These are phyloP conservation scores for Epinotia bilunana DNA, from an alignment of 2,888 invertebrate genomes.

Conservation along the genomic window DNA sequence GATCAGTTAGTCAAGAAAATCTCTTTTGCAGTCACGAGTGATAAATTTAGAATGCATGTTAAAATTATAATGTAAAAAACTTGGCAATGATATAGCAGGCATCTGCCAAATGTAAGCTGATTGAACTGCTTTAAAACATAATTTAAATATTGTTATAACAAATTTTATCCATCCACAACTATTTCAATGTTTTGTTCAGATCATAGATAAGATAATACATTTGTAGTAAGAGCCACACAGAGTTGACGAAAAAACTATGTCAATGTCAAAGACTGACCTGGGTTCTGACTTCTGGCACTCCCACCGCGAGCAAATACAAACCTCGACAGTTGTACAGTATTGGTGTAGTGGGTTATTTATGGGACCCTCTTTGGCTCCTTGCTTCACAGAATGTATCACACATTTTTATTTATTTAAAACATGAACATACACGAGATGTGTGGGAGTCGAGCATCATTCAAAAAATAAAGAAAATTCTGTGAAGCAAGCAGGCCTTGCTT, in stretches of 20 bases:
- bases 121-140: background rate
- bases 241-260: background rate
- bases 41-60: slow-evolving; percentile 29
- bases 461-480: slow-evolving; percentile 23
- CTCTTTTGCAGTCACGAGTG: background rate
- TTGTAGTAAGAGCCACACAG: too few species aligned
- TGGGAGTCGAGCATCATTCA: background rate
- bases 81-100: slow-evolving; percentile 28
- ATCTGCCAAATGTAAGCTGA: slow-evolving; percentile 26
- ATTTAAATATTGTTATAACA: background rate
- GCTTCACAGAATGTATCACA: slow-evolving; percentile 55
- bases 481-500: slow-evolving; percentile 24
- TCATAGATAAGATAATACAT: too few species aligned
- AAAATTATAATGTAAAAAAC: slow-evolving; percentile 42
- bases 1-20: slow-evolving; percentile 1
- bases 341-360: slow-evolving; percentile 78
- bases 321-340: slow-evolving; percentile 62
- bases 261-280: background rate
- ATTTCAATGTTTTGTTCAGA: background rate
- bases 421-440: background rate
- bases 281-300: slow-evolving; percentile 53
- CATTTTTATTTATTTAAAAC: background rate
- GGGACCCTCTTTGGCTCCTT: slow-evolving; percentile 65
- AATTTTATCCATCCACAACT: background rate
- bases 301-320: slow-evolving; percentile 50